phyloP scores from a whole-genome alignment of 2,888 invertebrate species.

The Bembecia ichneumoniformis region DNA sequence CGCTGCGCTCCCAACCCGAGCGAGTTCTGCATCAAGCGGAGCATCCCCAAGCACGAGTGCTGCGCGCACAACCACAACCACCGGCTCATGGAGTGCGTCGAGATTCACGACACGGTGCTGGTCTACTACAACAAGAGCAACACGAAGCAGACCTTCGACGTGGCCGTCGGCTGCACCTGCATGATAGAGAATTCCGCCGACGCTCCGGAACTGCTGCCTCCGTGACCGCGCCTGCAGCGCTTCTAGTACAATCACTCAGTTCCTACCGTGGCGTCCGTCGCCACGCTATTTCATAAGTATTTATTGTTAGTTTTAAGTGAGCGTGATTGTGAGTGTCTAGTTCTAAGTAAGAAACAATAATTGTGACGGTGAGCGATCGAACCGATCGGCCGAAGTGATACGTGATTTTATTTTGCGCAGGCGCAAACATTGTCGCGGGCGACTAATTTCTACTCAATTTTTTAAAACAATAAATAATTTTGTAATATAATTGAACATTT shows the following conservation, averaged over 20 bases:
- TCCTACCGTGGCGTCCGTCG: not conserved
- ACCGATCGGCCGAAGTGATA: no score
- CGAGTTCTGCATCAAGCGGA: conserved; percentile 35
- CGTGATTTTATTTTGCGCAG: no score
- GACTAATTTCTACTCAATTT: no score
- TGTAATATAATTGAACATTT: no score
- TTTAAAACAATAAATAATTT: no score
- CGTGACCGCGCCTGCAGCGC: conserved; percentile 6
- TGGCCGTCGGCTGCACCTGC: conserved; percentile 60
- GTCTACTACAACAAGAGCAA: conserved; percentile 32
- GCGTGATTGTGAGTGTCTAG: conserved; percentile 3
- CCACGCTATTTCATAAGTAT: not conserved
- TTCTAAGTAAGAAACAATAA: no score
- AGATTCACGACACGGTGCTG: conserved; percentile 52
- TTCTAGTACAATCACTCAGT: not conserved
- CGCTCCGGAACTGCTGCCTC: conserved; percentile 12
- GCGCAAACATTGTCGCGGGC: no score
- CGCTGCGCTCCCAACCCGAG: conserved; percentile 40
- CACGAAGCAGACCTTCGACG: conserved; percentile 22
- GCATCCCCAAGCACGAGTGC: conserved; percentile 42
- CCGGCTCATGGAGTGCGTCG: conserved; percentile 48
- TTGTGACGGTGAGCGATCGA: no score
- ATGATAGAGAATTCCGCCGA: conserved; percentile 31
- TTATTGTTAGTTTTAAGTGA: conserved; percentile 4
- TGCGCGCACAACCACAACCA: conserved; percentile 39